Conservation (phyloP, 2,113 vertebrate species). For the Micronisus gabar region DNA sequence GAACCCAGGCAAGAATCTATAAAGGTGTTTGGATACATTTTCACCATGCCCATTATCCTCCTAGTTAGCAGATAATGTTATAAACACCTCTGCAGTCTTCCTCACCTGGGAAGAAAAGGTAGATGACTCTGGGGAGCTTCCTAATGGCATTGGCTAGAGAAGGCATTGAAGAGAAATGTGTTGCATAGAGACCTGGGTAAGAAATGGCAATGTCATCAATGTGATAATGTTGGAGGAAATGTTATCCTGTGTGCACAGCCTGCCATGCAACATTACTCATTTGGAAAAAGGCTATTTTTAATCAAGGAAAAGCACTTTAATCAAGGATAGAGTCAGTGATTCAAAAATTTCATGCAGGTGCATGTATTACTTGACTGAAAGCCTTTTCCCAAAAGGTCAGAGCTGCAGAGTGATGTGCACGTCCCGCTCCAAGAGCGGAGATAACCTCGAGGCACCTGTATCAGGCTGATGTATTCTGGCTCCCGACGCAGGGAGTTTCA, state of each 20-base stretch:
- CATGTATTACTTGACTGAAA: slow-evolving; percentile 49
- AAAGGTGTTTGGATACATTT: not conserved
- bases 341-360: slow-evolving; percentile 52
- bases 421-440: not conserved
- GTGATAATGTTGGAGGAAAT: not conserved
- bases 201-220: not conserved
- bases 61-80: not conserved
- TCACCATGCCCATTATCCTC: not conserved
- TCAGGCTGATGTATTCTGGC: slow-evolving; percentile 13
- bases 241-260: not conserved
- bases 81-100: not conserved
- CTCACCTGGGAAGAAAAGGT: not conserved
- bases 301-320: slow-evolving; percentile 62
- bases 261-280: slow-evolving; percentile 3
- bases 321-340: slow-evolving; percentile 49
- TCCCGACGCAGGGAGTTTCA: not conserved
- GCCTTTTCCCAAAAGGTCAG: slow-evolving; percentile 14
- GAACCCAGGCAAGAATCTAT: not conserved
- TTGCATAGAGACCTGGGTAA: not conserved
- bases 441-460: not conserved
- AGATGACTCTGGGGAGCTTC: not conserved
- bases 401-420: not conserved
- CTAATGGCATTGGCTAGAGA: not conserved
- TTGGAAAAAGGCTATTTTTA: slow-evolving; percentile 53
- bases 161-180: not conserved